Evolutionary conservation across 2,113 vertebrate genomes (phyloP), one percentile per base, ranked within the genome.

Genomic region (Podiceps cristatus): DNA sequence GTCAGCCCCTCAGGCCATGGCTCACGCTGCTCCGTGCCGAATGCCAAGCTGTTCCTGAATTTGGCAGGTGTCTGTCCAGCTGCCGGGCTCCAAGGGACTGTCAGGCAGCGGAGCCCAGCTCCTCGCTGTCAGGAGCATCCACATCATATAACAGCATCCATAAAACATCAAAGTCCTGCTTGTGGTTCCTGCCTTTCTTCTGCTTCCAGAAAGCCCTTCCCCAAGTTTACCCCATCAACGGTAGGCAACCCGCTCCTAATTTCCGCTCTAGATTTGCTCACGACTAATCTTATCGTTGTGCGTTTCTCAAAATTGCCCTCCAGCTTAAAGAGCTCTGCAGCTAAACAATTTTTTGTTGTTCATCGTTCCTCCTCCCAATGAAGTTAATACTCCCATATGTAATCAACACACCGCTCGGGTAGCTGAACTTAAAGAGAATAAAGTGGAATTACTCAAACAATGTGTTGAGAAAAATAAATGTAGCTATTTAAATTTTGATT

Each of bases 41-140:
- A 23, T 13, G 52, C 31, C 37, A 14, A 16, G 7, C 20, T 7
- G 1, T 11, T 50, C 42, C 76, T 2, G 25, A 58, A 18, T 0
- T 13, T 40, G 29, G 37, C 15, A 7, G 7, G 0, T 16, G 35
- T 9, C 50, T 27, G 50, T 12, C 67, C 47, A 9, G 28, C 44
- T 58, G 29, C 35, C 35, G 17, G 29, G 23, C 59, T 81, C 59
- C 35, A 7, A 7, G 62, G 40, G 31, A 23, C 27, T 15, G 10
- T 8, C 22, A 23, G 47, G 33, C 47, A 47, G 27, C 1, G 9
- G 63, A 69, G 25, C 45, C 37, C 59, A 35, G 44, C 49, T 74
- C 77, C 31, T 15, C 5, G 1, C 25, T n/a, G 16, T 11, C 63
- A 8, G 3, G 11, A 55, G 17, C 49, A 56, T 22, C 56, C 29